Evolutionary conservation across 2,113 vertebrate genomes (phyloP), one percentile per base, ranked within the genome.

Genomic region (Narcine bancroftii): DNA sequence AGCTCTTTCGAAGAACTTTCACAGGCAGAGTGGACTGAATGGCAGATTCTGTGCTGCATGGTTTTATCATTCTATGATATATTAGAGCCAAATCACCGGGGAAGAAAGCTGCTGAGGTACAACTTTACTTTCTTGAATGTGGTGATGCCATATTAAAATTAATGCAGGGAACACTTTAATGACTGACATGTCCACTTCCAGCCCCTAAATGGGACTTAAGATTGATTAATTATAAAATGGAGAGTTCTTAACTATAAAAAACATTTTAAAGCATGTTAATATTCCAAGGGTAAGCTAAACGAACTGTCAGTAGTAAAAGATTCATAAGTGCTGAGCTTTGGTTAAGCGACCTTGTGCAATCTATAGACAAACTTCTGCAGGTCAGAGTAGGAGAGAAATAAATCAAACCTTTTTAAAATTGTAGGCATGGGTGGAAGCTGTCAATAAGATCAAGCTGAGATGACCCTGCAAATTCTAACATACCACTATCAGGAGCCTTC

Each of bases 301-400:
- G 53, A 60, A n/a, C 81, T 60, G 50, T 87, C 53, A 60, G 81
- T 87, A 36, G 81, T 93, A 91, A 94, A 94, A 76, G 91, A 72
- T 33, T 93, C 79, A 93, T 95, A 96, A 95, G 94, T 95, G 94
- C 92, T 92, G 0, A 0, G 87, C 92, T 93, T 94, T 76, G 0
- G 94, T 0, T 77, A 60, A 93, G 93, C 93, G 93, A 94, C 93
- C 94, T 94, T 81, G 94, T 95, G 93, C 94, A 93, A 93, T 56
- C 83, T 10, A 1, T 33, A 92, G 75, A 3, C 42, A 39, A 87
- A 87, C 53, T 60, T 56, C 33, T 87, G 63, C 33, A 13, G 92
- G 92, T 87, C 81, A 87, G 92, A 92, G 93, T 0, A 0, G 92
- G 0, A 0, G 65, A 4, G 91, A 87, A 87, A 92, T 91, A 92